Base-by-base conservation (phyloP, 2,888 invertebrate genomes). In the Acronicta leporina region DNA sequence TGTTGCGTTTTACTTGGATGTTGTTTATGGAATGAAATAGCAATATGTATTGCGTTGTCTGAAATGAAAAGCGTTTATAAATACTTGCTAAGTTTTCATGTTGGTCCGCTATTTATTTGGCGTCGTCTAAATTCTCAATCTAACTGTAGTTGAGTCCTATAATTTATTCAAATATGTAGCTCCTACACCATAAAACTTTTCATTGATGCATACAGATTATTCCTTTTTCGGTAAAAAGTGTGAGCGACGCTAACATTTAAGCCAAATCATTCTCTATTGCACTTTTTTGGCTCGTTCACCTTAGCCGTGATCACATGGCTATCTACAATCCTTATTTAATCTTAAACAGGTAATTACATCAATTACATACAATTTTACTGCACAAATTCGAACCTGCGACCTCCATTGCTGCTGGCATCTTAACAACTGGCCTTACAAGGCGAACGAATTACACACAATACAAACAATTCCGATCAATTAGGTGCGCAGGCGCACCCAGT, bases 401-500 rank as follows among this genome's bases (percentile, higher is more conserved):
- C 69, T 74, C 65, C 46, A 46, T 48, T 47, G 10, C 50, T 40
- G 14, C 53, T 65, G 68, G 61, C 68, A 67, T 68, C 71, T 68
- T 71, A 77, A 75, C 63, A 61, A 52, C 49, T 13, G 46, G 38
- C 56, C 61, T 55, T 69, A 70, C 60, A 75, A 71, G 69, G 79
- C 66, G 63, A 68, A 69, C 69, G 70, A 71, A 77, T 77, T 74
- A 74, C 67, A 77, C 61, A 78, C 71, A 73, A 77, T 71, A 69
- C 68, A 63, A 75, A 67, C 68, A 67, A 70, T 71, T 74, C 62
- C 56, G 68, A 75, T 72, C 76, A 75, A 80, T 80, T 72, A 73
- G 68, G 52, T 69, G 63, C 67, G 73, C 73, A 49, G 75, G 70
- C 81, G 82, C 81, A 75, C 81, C 83, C 78, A 75, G 63, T 77